These are phyloP conservation scores for Nomia melanderi DNA, from an alignment of 1,140 invertebrate species.

Conservation along the genomic window DNA sequence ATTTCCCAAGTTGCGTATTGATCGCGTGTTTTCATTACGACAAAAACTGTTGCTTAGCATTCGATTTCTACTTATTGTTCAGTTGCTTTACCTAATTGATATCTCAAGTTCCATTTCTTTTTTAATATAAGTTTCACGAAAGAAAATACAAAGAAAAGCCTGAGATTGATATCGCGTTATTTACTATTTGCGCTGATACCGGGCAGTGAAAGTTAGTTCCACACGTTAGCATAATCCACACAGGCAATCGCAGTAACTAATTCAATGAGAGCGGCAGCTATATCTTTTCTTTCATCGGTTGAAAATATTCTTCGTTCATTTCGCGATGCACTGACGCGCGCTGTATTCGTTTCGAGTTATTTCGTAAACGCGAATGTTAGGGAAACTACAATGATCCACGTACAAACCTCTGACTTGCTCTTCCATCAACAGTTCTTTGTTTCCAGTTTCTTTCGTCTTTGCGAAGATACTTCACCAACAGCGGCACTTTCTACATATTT, in stretches of 20 bases:
- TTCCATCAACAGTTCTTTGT: neutral
- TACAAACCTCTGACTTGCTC: neutral
- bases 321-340: neutral
- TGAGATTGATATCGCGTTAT: neutral
- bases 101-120: too few relatives aligned
- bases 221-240: neutral
- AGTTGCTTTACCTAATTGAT: too few relatives aligned
- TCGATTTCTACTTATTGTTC: too few relatives aligned
- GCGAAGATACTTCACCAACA: neutral
- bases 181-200: neutral
- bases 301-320: neutral
- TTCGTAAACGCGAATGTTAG: neutral
- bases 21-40: too few relatives aligned
- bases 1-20: too few relatives aligned
- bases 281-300: neutral
- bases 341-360: neutral
- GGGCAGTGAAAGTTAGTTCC: neutral
- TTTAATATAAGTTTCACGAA: neutral
- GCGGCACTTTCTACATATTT: neutral
- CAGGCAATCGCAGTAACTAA: neutral
- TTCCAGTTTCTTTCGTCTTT: neutral
- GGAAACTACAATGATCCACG: neutral
- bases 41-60: too few relatives aligned
- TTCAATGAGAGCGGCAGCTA: neutral
- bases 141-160: neutral